Evolutionary conservation across 2,888 invertebrate genomes (phyloP), one percentile per base, ranked within the genome.

Genomic region (Pachycephus smyrnensis): DNA sequence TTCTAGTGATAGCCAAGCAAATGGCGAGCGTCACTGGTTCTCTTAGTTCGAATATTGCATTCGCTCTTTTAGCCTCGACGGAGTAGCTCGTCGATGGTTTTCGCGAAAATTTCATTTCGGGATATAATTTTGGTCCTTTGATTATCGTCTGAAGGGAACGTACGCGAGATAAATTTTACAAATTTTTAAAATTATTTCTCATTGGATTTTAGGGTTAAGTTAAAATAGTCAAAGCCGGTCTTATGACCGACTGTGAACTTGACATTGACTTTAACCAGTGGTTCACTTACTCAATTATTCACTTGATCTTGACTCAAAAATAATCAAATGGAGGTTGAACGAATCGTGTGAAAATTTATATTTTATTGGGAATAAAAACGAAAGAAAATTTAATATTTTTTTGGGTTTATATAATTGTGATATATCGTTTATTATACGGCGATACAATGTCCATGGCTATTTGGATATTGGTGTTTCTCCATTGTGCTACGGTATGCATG

Each of bases 11-110:
- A 71, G 71, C 71, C 71, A 33, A 23, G 71, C 31, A 30, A 71
- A 71, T 71, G 71, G 71, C 15, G 31, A 55, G 23, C 55, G 55
- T 76, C 76, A 75, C 78, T 75, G 80, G 77, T 80, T 77, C 84
- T 84, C 85, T 88, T 89, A 89, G 89, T 88, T 86, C 86, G 84
- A 81, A 85, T 85, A 86, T 84, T 84, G 86, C 88, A 84, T 87
- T 84, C 85, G 85, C 84, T 84, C 84, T 77, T 84, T 84, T 82
- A 85, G 83, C 83, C 80, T 79, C 87, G 85, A 84, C 81, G 79
- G 82, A 73, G 81, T 80, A 77, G 80, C 76, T 23, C 55, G 55
- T 55, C 55, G 55, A 55, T 23, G 55, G 37, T 12, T 74, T 33
- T 31, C 31, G 69, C 74, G 74, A 55, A 55, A 55, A 23, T 23